Base-by-base conservation (phyloP, 2,888 invertebrate genomes). In the Ceramica pisi region DNA sequence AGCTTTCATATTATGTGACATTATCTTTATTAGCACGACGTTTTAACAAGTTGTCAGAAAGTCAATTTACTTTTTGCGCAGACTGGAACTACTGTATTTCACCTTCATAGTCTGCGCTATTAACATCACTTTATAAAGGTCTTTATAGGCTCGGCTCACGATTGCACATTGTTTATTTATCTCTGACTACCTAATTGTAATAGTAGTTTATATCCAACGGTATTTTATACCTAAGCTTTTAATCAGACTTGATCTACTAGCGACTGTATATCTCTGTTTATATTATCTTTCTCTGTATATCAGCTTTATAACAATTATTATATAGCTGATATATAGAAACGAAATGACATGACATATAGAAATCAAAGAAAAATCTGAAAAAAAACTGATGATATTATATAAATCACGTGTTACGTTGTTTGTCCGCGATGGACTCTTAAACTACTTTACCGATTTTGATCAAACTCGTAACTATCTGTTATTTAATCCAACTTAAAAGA, bases 101-200 rank as follows among this genome's bases (percentile, higher is more conserved):
- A 41, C 14, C 21, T 66, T n/a, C 31, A 26, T 50, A n/a, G n/a
- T 12, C 4, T 26, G 14, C 64, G 21, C 6, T 59, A 69, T 51
- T 64, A 50, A 51, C 51, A 38, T 60, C 10, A 53, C 21, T 71
- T 71, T 62, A 23, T 35, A 81, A 73, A 63, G 67, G 65, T 31
- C 63, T 71, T 57, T 60, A 53, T 41, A 73, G 78, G 71, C 67
- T 46, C 12, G 61, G 71, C 75, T 65, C 67, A 81, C 72, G 78
- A 78, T 53, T 75, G 41, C 56, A 19, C n/a, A 67, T n/a, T 53
- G 26, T 71, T 67, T 67, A 65, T 65, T 59, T 56, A 64, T 19
- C 23, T 51, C 14, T 16, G 6, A 16, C 6, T 44, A 44, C 16
- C 16, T 56, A n/a, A 56, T 16, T 23, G 16, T 19, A n/a, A 46